Base-by-base conservation (phyloP, 1,140 invertebrate species). In the Portunus trituberculatus region DNA sequence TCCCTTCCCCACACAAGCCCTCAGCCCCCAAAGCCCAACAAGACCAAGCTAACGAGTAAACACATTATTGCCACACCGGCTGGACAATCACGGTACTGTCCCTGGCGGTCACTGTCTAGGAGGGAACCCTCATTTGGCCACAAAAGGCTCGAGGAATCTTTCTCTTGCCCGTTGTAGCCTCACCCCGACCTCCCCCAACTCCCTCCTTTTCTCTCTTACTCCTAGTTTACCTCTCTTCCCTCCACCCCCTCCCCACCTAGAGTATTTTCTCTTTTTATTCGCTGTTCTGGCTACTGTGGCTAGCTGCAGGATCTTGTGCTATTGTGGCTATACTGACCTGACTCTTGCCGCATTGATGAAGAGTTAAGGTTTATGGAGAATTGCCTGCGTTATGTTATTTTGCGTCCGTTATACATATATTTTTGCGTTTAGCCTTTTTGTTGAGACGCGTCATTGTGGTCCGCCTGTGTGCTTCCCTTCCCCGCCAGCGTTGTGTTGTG, bases 31-130 rank as follows among this genome's bases (percentile, higher is more conserved):
- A 76, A 76, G 20, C 67, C 67, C 67, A 76, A 76, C 67, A 76
- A 76, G 67, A 76, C 67, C 67, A 76, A 76, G 67, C 67, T 76
- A 76, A 76, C 67, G 67, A 76, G 67, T 76, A 76, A 76, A 76
- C 67, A 76, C 67, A 76, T 76, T 76, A 76, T 76, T 76, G 67
- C 67, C 67, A 76, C 67, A 76, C 67, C 7, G 67, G 20, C 67
- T 76, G 67, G 67, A 76, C 67, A 76, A 76, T 76, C 67, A 76
- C 67, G 20, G 67, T 76, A 76, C 67, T 76, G 67, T 76, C 67
- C 67, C 25, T 1, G 10, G 67, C 67, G 67, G 67, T 76, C 67
- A 76, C 67, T 76, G 67, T 76, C 67, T 76, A 76, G 67, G 67
- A 76, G 67, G 67, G 67, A 76, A 76, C 67, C 67, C 67, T 76